These are phyloP conservation scores for Phylloscopus collybita DNA, from an alignment of 2,797 vertebrate species.

Conservation along the genomic window DNA sequence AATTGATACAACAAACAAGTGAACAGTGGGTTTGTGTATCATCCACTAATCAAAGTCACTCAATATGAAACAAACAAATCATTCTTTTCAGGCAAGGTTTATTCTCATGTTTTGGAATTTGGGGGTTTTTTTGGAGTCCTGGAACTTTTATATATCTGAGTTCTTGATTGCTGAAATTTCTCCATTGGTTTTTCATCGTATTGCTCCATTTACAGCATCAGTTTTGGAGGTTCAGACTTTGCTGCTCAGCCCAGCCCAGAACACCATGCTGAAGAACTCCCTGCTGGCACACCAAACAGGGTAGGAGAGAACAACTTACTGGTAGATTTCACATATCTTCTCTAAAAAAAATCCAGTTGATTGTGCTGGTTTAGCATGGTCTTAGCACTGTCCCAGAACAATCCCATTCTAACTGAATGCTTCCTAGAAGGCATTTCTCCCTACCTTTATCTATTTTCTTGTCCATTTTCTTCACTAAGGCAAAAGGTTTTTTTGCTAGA, in stretches of 20 bases:
- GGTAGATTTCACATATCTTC: neutral
- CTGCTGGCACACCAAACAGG: neutral
- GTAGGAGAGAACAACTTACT: neutral
- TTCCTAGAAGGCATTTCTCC: neutral
- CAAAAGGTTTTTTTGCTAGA: neutral
- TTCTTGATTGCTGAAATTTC: neutral
- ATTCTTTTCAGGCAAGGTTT: neutral
- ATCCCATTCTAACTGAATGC: neutral
- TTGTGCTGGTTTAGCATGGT: no score
- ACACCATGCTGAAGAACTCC: neutral
- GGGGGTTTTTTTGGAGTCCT: neutral
- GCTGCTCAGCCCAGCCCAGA: neutral
- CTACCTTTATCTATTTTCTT: neutral
- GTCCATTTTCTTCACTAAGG: neutral
- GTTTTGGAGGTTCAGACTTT: neutral
- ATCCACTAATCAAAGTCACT: neutral
- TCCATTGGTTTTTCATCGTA: neutral
- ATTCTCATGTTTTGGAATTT: neutral
- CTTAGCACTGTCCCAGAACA: no score
- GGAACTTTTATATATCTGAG: neutral
- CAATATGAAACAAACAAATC: neutral
- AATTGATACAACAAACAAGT: neutral
- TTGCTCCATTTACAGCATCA: neutral
- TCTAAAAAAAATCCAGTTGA: neutral
- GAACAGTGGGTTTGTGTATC: neutral